phyloP scores from a whole-genome alignment of 2,888 invertebrate genomes.

The Watsonalla binaria region DNA sequence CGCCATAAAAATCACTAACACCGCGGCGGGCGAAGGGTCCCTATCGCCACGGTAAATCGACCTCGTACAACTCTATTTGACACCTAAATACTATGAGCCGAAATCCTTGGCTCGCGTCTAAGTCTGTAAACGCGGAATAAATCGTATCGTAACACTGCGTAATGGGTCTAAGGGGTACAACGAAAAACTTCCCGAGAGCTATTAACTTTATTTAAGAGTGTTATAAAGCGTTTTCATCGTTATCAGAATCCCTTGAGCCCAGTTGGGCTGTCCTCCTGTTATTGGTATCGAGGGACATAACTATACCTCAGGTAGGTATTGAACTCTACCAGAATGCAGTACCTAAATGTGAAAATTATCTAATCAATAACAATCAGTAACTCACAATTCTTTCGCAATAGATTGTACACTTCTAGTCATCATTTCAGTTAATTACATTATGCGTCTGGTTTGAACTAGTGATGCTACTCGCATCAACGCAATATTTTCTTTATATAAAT shows the following conservation, averaged over 20 bases:
- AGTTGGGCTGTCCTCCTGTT: constrained; percentile 54
- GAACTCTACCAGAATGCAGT: background rate
- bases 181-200: constrained; percentile 70
- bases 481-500: too few relatives aligned
- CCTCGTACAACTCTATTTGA: constrained; percentile 58
- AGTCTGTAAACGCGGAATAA: constrained; percentile 70
- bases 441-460: too few relatives aligned
- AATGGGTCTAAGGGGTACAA: constrained; percentile 68
- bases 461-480: too few relatives aligned
- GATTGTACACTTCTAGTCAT: too few relatives aligned
- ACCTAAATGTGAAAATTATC: background rate
- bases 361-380: background rate
- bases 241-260: constrained; percentile 65
- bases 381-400: too few relatives aligned
- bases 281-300: constrained; percentile 50
- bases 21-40: constrained; percentile 28
- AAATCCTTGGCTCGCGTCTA: constrained; percentile 50
- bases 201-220: constrained; percentile 76
- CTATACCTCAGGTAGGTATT: constrained; percentile 12
- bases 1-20: constrained; percentile 35
- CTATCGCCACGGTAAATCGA: constrained; percentile 55
- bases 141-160: constrained; percentile 67
- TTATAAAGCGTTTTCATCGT: constrained; percentile 73
- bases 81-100: constrained; percentile 56
- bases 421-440: too few relatives aligned